Percentiles rank a stretch among this genome's conserved stretches.
phyloP scores from a whole-genome alignment of 1,140 invertebrate genomes.

The Holcopasites calliopsidis region DNA sequence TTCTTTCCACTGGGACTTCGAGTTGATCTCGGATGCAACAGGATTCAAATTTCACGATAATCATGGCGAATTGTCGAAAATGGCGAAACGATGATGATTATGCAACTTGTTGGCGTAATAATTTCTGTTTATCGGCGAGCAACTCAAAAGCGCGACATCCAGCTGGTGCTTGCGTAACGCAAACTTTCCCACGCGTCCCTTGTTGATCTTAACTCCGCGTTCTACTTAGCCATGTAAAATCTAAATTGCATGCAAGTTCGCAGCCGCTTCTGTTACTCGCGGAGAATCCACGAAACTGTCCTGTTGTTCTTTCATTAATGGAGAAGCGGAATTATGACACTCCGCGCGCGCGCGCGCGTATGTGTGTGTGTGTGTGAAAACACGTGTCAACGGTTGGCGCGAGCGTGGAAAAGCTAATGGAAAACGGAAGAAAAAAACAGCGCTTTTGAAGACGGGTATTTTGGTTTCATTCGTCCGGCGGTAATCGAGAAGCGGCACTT shows the following conservation, averaged over 20 bases:
- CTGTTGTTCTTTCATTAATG: slow-evolving; percentile 55
- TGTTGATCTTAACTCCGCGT: slow-evolving; percentile 56
- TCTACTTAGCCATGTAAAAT: slow-evolving; percentile 55
- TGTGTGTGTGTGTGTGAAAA: slow-evolving; percentile 20
- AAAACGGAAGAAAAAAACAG: background rate
- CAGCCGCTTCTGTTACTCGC: slow-evolving; percentile 28
- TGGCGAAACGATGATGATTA: slow-evolving; percentile 24
- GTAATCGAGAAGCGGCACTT: slow-evolving; percentile 15
- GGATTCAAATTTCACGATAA: background rate
- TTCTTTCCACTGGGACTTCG: background rate
- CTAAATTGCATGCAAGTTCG: slow-evolving; percentile 52
- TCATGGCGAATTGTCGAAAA: background rate
- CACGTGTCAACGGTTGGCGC: background rate
- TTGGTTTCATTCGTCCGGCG: slow-evolving; percentile 4
- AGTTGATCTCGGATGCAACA: background rate
- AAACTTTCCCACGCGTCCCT: slow-evolving; percentile 38
- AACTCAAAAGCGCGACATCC: slow-evolving; percentile 18
- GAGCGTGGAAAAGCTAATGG: background rate
- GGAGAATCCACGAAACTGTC: slow-evolving; percentile 45
- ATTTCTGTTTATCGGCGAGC: slow-evolving; percentile 41
- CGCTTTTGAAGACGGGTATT: slow-evolving; percentile 4
- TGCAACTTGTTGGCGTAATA: slow-evolving; percentile 19
- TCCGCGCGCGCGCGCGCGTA: too few relatives aligned
- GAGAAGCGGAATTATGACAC: slow-evolving; percentile 18
- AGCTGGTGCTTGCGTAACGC: slow-evolving; percentile 38